Conservation (phyloP, 1,140 invertebrate species). For the Geopemphigus sp. region DNA sequence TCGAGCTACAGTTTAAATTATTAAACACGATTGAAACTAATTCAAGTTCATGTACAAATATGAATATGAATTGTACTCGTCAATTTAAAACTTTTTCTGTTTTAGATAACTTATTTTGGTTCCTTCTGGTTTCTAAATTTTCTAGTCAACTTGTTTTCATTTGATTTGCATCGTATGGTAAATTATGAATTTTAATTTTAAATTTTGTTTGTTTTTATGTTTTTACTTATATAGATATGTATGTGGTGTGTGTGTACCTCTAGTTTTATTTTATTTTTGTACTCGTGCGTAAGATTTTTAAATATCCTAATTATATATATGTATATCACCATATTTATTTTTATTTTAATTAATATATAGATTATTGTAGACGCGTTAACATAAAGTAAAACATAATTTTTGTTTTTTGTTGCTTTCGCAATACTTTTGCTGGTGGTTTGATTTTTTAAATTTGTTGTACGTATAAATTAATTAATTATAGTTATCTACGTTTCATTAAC, state of each 20-base stretch:
- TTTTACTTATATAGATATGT: not conserved
- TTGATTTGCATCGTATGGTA: not conserved
- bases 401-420: not conserved
- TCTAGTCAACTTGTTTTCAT: slow-evolving; percentile 14
- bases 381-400: not conserved
- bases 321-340: not conserved
- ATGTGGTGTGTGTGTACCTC: too few relatives aligned
- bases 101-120: not conserved
- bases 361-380: too few relatives aligned
- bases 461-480: too few relatives aligned
- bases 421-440: slow-evolving; percentile 9
- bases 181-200: slow-evolving; percentile 2
- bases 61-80: not conserved
- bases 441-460: slow-evolving; percentile 5
- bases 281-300: not conserved
- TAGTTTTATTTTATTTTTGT: not conserved
- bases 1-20: not conserved
- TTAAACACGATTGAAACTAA: not conserved
- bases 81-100: not conserved
- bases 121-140: slow-evolving; percentile 19
- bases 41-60: not conserved
- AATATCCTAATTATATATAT: not conserved
- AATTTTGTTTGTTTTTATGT: not conserved
- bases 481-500: too few relatives aligned
- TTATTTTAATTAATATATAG: not conserved